Evolutionary conservation across 2,113 vertebrate species (phyloP).

Genomic region (Austrofundulus limnaeus): DNA sequence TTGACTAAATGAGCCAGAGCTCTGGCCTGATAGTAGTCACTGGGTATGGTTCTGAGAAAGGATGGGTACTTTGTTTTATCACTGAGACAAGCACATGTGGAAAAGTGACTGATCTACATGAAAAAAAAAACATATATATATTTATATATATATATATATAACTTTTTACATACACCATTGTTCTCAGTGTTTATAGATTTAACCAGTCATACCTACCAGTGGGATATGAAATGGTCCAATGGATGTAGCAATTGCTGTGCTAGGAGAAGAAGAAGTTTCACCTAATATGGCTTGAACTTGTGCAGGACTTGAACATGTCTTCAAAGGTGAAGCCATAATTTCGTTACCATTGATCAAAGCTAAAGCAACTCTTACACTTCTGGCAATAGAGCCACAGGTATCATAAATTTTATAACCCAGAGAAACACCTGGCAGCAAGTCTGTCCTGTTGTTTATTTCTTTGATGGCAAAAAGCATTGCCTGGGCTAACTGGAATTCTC

Average conservation of each 20-base stretch:
- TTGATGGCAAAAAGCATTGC: conserved; percentile 77
- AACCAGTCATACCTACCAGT: conserved; percentile 58
- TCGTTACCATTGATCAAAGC: conserved; percentile 68
- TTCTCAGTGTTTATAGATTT: not conserved
- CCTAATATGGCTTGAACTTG: conserved; percentile 74
- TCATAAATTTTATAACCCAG: conserved; percentile 79
- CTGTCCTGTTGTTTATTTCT: conserved; percentile 77
- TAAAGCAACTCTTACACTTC: conserved; percentile 59
- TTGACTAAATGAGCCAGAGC: conserved; percentile 69
- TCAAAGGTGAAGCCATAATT: not conserved
- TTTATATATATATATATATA: too few species aligned
- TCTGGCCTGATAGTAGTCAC: conserved; percentile 72
- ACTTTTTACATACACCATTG: too few species aligned
- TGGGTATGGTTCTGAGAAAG: conserved; percentile 71
- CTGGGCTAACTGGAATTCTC: conserved; percentile 73
- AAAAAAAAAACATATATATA: not conserved
- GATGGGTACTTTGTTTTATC: conserved; percentile 70
- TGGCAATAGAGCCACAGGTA: conserved; percentile 64
- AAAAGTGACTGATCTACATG: conserved; percentile 72
- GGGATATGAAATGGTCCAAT: conserved; percentile 74
- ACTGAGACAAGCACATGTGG: conserved; percentile 75
- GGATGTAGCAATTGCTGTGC: conserved; percentile 68
- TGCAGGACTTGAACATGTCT: conserved; percentile 57
- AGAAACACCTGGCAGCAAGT: conserved; percentile 69
- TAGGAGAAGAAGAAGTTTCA: conserved; percentile 70